Conservation (phyloP, 1,140 invertebrate species). For the Drosophila miranda region DNA sequence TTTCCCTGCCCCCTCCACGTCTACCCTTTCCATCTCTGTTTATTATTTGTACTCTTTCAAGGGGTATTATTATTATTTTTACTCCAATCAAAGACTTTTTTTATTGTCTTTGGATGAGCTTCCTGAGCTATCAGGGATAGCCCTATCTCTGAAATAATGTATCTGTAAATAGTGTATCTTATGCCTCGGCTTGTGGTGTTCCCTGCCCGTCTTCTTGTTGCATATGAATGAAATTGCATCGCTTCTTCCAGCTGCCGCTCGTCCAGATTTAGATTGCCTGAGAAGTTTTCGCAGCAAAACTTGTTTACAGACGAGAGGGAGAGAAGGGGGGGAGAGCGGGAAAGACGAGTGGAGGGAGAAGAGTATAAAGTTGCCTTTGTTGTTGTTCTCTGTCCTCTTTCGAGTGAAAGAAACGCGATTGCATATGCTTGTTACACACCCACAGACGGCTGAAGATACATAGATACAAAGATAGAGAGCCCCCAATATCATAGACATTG, state of each 20-base stretch:
- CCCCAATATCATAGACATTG: conserved; percentile 58
- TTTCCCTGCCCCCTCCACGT: not conserved
- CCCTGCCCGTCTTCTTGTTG: conserved; percentile 20
- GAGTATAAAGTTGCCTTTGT: conserved; percentile 11
- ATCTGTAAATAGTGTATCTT: no score
- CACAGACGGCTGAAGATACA: conserved; percentile 14
- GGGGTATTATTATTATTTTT: no score
- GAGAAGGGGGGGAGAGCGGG: not conserved
- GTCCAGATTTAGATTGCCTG: conserved; percentile 58
- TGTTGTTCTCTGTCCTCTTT: conserved; percentile 44
- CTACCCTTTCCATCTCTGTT: no score
- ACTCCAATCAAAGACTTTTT: no score
- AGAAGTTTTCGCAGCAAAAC: conserved; percentile 74
- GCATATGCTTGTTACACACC: conserved; percentile 45
- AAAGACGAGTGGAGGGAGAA: no score
- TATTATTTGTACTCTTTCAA: not conserved
- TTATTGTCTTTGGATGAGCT: no score
- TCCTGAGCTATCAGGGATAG: no score
- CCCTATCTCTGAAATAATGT: no score
- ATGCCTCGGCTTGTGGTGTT: no score
- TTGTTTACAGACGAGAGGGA: conserved; percentile 53
- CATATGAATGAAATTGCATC: conserved; percentile 71
- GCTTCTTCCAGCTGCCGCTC: conserved; percentile 51
- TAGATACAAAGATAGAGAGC: conserved; percentile 3
- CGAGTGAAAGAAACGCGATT: conserved; percentile 45